Conservation (phyloP, 2,888 invertebrate genomes). For the Mellilla xanthometata region DNA sequence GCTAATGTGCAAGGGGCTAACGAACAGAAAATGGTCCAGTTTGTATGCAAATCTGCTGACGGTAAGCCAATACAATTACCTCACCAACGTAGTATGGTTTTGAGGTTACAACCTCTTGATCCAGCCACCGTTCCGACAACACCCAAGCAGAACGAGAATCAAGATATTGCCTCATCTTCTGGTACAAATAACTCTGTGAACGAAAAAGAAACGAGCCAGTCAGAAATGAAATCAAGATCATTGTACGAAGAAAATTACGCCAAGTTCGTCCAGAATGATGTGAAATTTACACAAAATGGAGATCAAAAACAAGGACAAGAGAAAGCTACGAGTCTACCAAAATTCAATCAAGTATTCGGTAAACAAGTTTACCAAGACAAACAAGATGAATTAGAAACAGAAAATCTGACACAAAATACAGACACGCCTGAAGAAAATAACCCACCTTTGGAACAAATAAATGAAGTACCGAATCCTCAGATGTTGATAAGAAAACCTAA, state of each 20-base stretch:
- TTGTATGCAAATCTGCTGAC: conserved; percentile 85
- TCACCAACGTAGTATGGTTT: conserved; percentile 78
- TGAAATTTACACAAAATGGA: conserved; percentile 77
- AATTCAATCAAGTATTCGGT: conserved; percentile 91
- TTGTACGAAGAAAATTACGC: conserved; percentile 82
- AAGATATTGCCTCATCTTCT: conserved; percentile 49
- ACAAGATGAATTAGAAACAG: conserved; percentile 48
- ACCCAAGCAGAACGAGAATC: conserved; percentile 50
- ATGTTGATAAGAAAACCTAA: conserved; percentile 59
- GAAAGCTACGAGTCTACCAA: conserved; percentile 84
- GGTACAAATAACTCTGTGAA: conserved; percentile 35
- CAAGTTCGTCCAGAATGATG: conserved; percentile 78
- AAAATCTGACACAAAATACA: conserved; percentile 39
- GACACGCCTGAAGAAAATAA: conserved; percentile 57
- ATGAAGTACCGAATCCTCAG: conserved; percentile 65
- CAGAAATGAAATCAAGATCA: conserved; percentile 77
- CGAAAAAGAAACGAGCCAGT: conserved; percentile 51
- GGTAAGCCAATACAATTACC: conserved; percentile 82
- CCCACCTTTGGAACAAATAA: conserved; percentile 63
- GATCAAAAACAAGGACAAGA: conserved; percentile 60
- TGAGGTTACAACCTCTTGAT: conserved; percentile 72
- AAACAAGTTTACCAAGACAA: conserved; percentile 85
- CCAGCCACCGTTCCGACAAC: conserved; percentile 50
- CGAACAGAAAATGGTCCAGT: conserved; percentile 83
- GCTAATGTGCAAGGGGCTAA: conserved; percentile 72